These are phyloP conservation scores for Hycleus phaleratus DNA, from an alignment of 1,140 invertebrate species.

Conservation along the genomic window DNA sequence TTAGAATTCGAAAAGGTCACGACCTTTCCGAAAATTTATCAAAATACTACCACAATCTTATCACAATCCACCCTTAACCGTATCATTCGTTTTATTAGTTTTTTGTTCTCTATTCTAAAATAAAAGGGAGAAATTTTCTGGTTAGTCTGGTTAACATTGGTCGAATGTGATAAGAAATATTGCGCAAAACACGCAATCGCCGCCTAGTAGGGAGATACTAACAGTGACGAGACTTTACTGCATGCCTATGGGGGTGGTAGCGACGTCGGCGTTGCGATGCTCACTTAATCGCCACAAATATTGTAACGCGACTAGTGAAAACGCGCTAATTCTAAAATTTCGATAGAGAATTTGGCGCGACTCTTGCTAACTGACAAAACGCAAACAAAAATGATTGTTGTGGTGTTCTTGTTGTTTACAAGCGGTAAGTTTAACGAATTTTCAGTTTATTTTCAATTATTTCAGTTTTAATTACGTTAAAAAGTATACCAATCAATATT, in stretches of 20 bases:
- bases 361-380: not conserved
- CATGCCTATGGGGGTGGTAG: conserved; percentile 13
- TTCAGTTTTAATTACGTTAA: too few relatives aligned
- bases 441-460: too few relatives aligned
- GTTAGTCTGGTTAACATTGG: conserved; percentile 4
- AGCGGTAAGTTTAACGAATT: not conserved
- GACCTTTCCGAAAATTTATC: not conserved
- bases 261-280: conserved; percentile 17
- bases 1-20: conserved; percentile 9
- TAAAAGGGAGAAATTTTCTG: not conserved
- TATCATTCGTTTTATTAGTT: too few relatives aligned
- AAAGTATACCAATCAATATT: too few relatives aligned
- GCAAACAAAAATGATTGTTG: not conserved
- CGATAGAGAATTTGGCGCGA: conserved; percentile 4
- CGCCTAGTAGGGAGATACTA: not conserved
- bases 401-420: not conserved
- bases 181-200: conserved; percentile 10
- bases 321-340: not conserved
- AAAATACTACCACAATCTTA: too few relatives aligned
- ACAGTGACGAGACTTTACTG: not conserved
- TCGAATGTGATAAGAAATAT: conserved; percentile 2
- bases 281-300: conserved; percentile 8
- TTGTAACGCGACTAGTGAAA: not conserved
- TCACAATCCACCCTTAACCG: too few relatives aligned
- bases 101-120: too few relatives aligned